These are phyloP conservation scores for Psophia crepitans DNA, from an alignment of 2,113 vertebrate genomes.

Conservation along the genomic window DNA sequence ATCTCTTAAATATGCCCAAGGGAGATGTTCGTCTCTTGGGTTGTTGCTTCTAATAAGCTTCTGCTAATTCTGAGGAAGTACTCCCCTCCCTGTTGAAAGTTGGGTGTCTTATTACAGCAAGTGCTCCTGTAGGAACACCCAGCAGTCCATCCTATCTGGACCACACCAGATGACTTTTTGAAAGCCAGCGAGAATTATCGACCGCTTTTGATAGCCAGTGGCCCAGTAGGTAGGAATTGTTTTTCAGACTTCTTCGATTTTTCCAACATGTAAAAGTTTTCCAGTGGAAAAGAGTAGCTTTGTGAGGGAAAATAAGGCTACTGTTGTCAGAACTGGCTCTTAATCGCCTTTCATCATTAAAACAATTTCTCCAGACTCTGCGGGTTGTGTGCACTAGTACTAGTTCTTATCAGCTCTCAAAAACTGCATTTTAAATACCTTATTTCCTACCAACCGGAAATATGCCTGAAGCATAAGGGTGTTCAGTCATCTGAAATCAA, in stretches of 20 bases:
- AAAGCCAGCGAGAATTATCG: not conserved
- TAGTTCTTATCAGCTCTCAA: not conserved
- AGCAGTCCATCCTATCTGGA: not conserved
- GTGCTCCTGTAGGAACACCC: not conserved
- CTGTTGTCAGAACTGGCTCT: not conserved
- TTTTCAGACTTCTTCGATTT: not conserved
- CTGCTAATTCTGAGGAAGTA: not conserved
- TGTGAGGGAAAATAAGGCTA: not conserved
- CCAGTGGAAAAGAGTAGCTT: not conserved
- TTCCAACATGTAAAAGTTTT: not conserved
- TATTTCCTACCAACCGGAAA: not conserved
- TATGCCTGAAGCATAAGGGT: not conserved
- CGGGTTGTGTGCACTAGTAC: not conserved
- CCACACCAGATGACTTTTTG: not conserved
- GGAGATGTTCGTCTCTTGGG: not conserved
- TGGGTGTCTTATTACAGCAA: not conserved
- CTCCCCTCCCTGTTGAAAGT: not conserved
- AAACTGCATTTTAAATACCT: not conserved
- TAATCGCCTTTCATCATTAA: not conserved
- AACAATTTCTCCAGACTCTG: not conserved
- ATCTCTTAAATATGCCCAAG: not conserved
- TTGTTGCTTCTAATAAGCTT: not conserved
- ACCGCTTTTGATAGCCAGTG: not conserved
- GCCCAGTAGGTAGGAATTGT: not conserved
- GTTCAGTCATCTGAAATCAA: slow-evolving; percentile 18